Evolutionary conservation across 2,888 invertebrate genomes (phyloP).

Genomic region (Heliconius cydno): DNA sequence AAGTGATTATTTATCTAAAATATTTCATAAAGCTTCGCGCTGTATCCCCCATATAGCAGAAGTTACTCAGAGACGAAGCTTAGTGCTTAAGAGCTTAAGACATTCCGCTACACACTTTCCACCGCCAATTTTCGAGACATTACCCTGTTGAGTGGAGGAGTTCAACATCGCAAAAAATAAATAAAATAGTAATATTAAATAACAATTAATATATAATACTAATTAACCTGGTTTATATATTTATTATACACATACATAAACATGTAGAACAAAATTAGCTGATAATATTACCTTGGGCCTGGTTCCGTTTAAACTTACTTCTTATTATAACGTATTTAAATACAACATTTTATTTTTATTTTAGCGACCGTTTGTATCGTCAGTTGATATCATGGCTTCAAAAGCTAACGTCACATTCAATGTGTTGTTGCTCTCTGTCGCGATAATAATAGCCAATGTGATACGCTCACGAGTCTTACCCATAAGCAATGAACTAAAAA

Average conservation of each 20-base stretch:
- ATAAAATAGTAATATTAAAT: neutral
- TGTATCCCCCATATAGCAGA: no score
- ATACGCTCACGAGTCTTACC: constrained; percentile 46
- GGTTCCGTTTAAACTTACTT: neutral
- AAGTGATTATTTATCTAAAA: no score
- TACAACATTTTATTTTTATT: constrained; percentile 6
- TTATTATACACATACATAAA: neutral
- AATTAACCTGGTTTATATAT: neutral
- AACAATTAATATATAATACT: neutral
- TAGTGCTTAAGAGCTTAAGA: no score
- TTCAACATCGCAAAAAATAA: neutral
- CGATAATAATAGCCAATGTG: constrained; percentile 49
- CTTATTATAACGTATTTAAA: neutral
- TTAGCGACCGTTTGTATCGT: constrained; percentile 33
- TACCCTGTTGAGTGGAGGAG: neutral
- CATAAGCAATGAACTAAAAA: constrained; percentile 52
- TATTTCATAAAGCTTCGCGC: no score
- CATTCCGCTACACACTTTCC: no score
- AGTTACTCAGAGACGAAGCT: no score
- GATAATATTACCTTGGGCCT: constrained; percentile 11
- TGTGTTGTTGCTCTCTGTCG: constrained; percentile 51
- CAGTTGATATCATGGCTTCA: constrained; percentile 58
- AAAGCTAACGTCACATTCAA: constrained; percentile 55
- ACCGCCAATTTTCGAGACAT: neutral
- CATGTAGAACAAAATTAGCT: neutral